Percentiles rank a stretch among this genome's conserved stretches.
Evolutionary conservation across 2,888 invertebrate species (phyloP).

Genomic region (Drosophila pseudotakahashii): DNA sequence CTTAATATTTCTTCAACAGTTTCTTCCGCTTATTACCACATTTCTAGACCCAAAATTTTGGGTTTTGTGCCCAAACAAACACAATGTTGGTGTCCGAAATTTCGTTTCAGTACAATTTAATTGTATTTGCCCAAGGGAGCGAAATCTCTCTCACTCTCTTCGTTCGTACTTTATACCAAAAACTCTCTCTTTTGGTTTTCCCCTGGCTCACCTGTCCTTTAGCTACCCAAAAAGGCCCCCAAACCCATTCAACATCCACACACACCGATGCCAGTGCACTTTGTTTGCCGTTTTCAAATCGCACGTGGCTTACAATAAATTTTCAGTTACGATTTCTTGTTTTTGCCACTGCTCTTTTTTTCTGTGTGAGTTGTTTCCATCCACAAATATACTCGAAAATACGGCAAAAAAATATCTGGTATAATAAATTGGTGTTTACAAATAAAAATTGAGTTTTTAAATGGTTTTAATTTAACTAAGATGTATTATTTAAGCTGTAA

Average conservation of each 20-base stretch:
- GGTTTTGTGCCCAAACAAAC: neutral
- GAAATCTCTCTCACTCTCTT: neutral
- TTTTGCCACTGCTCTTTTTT: constrained; percentile 29
- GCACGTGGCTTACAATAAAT: constrained; percentile 64
- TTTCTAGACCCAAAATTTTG: neutral
- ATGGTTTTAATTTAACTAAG: too few relatives aligned
- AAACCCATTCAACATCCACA: neutral
- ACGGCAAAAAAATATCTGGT: neutral
- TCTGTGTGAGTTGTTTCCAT: constrained; percentile 30
- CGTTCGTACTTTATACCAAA: neutral
- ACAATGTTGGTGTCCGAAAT: constrained; percentile 38
- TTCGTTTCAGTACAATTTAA: constrained; percentile 47
- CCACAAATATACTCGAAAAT: constrained; percentile 20
- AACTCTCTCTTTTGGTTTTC: neutral
- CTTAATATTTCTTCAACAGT: neutral
- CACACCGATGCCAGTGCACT: constrained; percentile 23
- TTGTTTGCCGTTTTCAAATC: constrained; percentile 64
- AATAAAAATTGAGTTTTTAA: too few relatives aligned
- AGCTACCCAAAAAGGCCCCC: neutral
- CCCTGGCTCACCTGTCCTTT: constrained; percentile 16
- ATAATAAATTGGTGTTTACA: too few relatives aligned
- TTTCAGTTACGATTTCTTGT: constrained; percentile 50
- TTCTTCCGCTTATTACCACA: too few relatives aligned
- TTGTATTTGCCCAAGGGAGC: constrained; percentile 54
- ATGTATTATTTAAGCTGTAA: too few relatives aligned